phyloP scores from a whole-genome alignment of 1,140 invertebrate genomes.

The Penaeus vannamei region DNA sequence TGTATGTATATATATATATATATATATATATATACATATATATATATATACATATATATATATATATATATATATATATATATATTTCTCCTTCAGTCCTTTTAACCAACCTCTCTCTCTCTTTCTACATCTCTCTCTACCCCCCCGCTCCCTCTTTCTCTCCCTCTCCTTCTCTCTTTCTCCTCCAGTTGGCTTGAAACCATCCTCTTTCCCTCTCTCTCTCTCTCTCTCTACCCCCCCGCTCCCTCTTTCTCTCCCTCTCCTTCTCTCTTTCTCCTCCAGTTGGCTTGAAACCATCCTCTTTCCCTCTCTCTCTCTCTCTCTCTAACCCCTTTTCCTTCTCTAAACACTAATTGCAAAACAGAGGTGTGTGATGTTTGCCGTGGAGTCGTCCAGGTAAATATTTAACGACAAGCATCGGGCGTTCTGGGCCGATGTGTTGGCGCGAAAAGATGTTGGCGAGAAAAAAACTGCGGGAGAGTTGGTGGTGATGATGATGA shows the following conservation, averaged over 20 bases:
- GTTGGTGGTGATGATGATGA: neutral
- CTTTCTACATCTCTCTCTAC: neutral
- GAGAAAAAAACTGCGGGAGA: slow-evolving; percentile 10
- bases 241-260: neutral
- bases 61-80: no score
- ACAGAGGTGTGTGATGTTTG: slow-evolving; percentile 52
- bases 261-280: slow-evolving; percentile 27
- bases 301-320: neutral
- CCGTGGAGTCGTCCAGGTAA: slow-evolving; percentile 47
- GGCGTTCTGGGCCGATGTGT: neutral
- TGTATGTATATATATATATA: no score
- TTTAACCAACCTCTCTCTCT: no score
- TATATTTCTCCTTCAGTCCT: no score
- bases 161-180: neutral
- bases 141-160: neutral
- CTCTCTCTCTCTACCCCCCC: neutral
- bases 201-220: slow-evolving; percentile 1
- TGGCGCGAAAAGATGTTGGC: slow-evolving; percentile 44
- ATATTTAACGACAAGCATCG: slow-evolving; percentile 54
- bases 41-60: no score
- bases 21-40: no score
- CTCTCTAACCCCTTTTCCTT: slow-evolving; percentile 33
- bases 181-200: no score
- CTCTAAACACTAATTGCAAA: slow-evolving; percentile 60
- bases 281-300: no score